Base-by-base conservation (phyloP, 2,888 invertebrate genomes). In the Melanchra persicariae region DNA sequence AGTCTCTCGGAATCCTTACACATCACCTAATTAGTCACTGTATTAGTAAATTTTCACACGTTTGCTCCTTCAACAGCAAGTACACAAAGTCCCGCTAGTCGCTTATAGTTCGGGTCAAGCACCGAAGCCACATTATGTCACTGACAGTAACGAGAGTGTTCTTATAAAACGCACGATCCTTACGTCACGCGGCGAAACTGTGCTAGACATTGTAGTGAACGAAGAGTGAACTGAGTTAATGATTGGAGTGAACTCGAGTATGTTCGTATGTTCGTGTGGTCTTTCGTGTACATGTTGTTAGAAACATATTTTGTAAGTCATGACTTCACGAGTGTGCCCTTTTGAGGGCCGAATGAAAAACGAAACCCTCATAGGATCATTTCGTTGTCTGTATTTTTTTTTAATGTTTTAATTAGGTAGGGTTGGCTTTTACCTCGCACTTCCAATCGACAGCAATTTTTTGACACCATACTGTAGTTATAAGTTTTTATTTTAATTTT, bases 101-200 rank as follows among this genome's bases (percentile, higher is more conserved):
- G 62, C 75, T 55, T 66, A 9, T 52, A 3, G 30, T 37, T 60
- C 66, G 70, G 19, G 59, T 76, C 83, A 71, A 49, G 54, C 74
- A 57, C 61, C 72, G 60, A 68, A 61, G 57, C 30, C 58, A 54
- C 77, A 81, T 88, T 89, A 89, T 88, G 82, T 87, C 88, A 88
- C 82, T 60, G 74, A 71, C 24, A 69, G 85, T 86, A 87, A 88
- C 82, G 83, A 86, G 83, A 83, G 76, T 84, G 86, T 83, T 77
- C 74, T 73, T 79, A 86, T 82, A 86, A 79, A 74, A 82, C 81
- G 57, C 85, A 83, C 82, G 82, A 77, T 70, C 55, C 75, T 88
- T 87, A 83, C 89, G 74, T 88, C 85, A 87, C 67, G 45, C 72
- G 64, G 59, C 68, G 82, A 84, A 87, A 87, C 83, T 66, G 66